A percentile compares a stretch with the other conserved stretches of the same genome.
Evolutionary conservation across 2,113 vertebrate species (phyloP).

Genomic region (Chloebia gouldiae): DNA sequence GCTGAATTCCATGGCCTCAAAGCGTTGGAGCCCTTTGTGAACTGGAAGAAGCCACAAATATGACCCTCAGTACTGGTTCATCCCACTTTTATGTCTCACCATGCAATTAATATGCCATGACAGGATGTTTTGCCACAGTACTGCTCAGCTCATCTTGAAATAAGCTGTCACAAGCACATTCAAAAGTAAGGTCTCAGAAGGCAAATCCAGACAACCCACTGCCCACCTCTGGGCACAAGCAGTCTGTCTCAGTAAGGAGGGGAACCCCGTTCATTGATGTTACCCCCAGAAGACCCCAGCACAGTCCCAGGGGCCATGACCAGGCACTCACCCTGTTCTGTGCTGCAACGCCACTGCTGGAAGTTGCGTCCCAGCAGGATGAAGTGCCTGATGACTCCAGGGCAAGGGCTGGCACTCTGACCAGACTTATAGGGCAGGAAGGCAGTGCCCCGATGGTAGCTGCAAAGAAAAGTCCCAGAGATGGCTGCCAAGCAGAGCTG

Average conservation of each 20-base stretch:
- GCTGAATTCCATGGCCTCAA: constrained; percentile 86
- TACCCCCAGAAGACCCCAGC: neutral
- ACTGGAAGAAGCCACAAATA: constrained; percentile 65
- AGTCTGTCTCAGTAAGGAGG: neutral
- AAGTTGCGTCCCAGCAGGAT: constrained; percentile 94
- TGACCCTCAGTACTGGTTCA: neutral
- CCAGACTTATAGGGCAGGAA: constrained; percentile 78
- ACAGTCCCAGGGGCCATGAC: neutral
- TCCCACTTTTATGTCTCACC: neutral
- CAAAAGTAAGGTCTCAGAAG: neutral
- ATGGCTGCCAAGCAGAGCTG: neutral
- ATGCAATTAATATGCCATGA: neutral
- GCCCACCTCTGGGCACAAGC: neutral
- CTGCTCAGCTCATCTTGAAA: neutral
- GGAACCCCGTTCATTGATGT: neutral
- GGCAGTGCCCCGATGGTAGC: constrained; percentile 62
- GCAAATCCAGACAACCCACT: neutral
- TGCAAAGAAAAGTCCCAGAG: constrained; percentile 54
- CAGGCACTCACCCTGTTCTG: constrained; percentile 82
- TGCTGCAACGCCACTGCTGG: constrained; percentile 92
- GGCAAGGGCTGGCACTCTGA: constrained; percentile 73
- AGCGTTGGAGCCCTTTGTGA: constrained; percentile 92
- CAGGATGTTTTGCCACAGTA: neutral
- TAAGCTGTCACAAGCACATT: neutral
- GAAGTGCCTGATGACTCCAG: constrained; percentile 79